phyloP scores from a whole-genome alignment of 2,113 vertebrate species.

The Tichodroma muraria region DNA sequence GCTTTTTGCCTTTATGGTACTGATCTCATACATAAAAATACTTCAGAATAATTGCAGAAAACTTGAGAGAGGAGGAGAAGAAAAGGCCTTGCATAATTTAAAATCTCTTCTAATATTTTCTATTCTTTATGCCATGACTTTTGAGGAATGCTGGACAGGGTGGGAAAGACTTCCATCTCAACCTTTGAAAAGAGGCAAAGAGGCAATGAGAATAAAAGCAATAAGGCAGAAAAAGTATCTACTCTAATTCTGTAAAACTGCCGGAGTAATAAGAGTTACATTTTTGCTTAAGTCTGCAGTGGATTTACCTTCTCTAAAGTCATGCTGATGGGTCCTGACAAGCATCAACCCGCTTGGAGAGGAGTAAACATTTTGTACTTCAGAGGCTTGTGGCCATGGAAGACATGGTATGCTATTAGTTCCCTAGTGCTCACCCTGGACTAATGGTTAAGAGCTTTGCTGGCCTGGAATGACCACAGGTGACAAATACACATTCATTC shows the following conservation, averaged over 20 bases:
- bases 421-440: neutral
- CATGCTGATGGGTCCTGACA: neutral
- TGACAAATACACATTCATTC: neutral
- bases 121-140: neutral
- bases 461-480: neutral
- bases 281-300: neutral
- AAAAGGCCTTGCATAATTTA: neutral
- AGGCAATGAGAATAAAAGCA: neutral
- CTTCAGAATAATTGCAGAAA: neutral
- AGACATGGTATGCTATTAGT: neutral
- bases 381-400: neutral
- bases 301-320: neutral
- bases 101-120: neutral
- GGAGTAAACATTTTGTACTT: neutral
- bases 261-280: neutral
- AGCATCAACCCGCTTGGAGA: neutral
- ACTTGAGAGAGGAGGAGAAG: neutral
- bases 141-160: neutral
- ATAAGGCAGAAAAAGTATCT: neutral
- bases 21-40: neutral
- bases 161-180: neutral
- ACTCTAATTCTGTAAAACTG: neutral
- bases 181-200: neutral
- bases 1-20: neutral
- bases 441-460: neutral